A percentile compares a stretch with the other conserved stretches of the same genome.
phyloP scores from a whole-genome alignment of 2,113 vertebrate genomes.

The Ginglymostoma cirratum region DNA sequence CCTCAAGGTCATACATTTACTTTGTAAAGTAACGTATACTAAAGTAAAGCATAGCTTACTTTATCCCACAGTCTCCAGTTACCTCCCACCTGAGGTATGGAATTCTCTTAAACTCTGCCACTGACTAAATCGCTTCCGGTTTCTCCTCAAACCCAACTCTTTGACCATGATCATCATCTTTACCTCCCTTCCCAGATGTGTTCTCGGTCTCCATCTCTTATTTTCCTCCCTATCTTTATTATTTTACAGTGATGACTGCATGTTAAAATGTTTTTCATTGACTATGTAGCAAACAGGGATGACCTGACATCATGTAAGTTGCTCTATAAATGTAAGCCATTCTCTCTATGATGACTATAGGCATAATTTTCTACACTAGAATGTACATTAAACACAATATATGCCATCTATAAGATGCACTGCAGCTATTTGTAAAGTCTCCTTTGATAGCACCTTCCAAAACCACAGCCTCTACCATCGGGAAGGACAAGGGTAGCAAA shows the following conservation, averaged over 20 bases:
- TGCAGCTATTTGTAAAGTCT: too few species aligned
- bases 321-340: neutral
- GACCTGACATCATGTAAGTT: neutral
- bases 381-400: too few species aligned
- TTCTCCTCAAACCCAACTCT: neutral
- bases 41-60: neutral
- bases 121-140: neutral
- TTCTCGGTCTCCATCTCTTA: neutral
- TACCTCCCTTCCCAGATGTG: neutral
- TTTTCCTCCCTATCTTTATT: neutral
- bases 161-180: neutral
- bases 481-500: too few species aligned
- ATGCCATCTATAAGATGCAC: too few species aligned
- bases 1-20: neutral
- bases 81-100: neutral
- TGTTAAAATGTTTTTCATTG: neutral
- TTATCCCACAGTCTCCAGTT: neutral
- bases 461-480: too few species aligned
- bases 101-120: neutral
- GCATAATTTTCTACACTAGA: neutral
- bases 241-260: neutral
- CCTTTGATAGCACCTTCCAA: too few species aligned
- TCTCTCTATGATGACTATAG: neutral
- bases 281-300: neutral
- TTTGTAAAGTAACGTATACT: too few species aligned